Evolutionary conservation across 2,888 invertebrate species (phyloP).

Genomic region (Sympetrum striolatum): DNA sequence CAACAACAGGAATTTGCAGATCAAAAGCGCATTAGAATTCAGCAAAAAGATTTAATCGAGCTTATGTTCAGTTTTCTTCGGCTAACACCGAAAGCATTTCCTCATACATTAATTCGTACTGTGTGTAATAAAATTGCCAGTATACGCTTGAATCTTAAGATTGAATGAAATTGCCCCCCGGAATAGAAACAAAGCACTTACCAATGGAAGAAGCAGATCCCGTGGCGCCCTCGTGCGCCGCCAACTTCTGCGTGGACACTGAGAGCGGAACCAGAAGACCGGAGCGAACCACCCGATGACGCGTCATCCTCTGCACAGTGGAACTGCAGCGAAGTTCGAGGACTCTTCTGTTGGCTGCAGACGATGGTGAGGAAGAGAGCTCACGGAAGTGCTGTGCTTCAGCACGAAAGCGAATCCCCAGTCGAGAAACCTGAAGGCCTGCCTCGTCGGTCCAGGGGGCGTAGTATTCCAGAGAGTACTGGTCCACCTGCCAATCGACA

Average conservation of each 20-base stretch:
- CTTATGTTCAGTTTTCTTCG: no score
- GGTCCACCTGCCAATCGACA: conserved; percentile 24
- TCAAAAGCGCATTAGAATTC: no score
- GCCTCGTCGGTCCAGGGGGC: conserved; percentile 25
- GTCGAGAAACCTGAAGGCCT: background rate
- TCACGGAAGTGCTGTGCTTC: conserved; percentile 21
- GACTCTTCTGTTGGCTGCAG: conserved; percentile 51
- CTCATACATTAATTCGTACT: no score
- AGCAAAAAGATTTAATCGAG: no score
- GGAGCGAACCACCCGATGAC: conserved; percentile 9
- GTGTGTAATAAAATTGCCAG: no score
- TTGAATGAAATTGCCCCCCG: no score
- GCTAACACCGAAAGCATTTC: no score
- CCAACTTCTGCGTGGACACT: conserved; percentile 26
- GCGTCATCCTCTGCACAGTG: conserved; percentile 51
- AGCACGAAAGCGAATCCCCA: conserved; percentile 12
- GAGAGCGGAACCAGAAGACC: background rate
- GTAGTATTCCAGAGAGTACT: conserved; percentile 26
- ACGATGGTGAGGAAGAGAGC: background rate
- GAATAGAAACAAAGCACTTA: no score
- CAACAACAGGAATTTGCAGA: no score
- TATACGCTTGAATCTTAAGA: no score
- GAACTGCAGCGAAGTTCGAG: conserved; percentile 56
- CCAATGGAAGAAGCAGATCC: background rate
- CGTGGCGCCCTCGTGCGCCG: background rate